phyloP scores from a whole-genome alignment of 2,888 invertebrate species.

The Hypolimnas misippus region DNA sequence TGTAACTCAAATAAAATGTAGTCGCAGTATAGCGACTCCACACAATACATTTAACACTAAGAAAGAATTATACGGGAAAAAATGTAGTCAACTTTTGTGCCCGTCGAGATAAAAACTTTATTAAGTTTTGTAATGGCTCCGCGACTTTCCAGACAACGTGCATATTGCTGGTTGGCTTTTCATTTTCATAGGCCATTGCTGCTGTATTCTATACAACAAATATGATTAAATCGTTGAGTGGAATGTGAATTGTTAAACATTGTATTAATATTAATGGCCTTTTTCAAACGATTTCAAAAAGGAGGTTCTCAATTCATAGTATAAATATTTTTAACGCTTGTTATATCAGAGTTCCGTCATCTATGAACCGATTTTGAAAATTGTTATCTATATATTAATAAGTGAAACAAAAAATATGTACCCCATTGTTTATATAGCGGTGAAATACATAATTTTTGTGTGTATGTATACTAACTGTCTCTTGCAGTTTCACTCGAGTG shows the following conservation, averaged over 20 bases:
- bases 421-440: too few relatives aligned
- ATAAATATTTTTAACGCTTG: too few relatives aligned
- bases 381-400: too few relatives aligned
- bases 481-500: too few relatives aligned
- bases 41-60: constrained; percentile 7
- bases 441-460: too few relatives aligned
- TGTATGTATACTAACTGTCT: too few relatives aligned
- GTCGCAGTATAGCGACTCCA: not conserved
- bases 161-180: constrained; percentile 13
- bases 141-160: constrained; percentile 14
- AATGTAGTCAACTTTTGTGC: constrained; percentile 22
- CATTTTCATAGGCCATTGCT: constrained; percentile 13
- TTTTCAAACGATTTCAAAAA: too few relatives aligned
- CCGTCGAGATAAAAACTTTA: constrained; percentile 27
- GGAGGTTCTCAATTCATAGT: too few relatives aligned
- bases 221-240: constrained; percentile 2
- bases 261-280: too few relatives aligned
- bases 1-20: constrained; percentile 9
- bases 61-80: constrained; percentile 12
- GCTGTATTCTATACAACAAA: not conserved
- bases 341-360: too few relatives aligned
- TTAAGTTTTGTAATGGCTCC: constrained; percentile 28
- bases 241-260: not conserved
- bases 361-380: too few relatives aligned
- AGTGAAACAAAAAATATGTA: too few relatives aligned